Evolutionary conservation across 2,797 vertebrate genomes (phyloP), one percentile per base, ranked within the genome.

Genomic region (Manis javanica): DNA sequence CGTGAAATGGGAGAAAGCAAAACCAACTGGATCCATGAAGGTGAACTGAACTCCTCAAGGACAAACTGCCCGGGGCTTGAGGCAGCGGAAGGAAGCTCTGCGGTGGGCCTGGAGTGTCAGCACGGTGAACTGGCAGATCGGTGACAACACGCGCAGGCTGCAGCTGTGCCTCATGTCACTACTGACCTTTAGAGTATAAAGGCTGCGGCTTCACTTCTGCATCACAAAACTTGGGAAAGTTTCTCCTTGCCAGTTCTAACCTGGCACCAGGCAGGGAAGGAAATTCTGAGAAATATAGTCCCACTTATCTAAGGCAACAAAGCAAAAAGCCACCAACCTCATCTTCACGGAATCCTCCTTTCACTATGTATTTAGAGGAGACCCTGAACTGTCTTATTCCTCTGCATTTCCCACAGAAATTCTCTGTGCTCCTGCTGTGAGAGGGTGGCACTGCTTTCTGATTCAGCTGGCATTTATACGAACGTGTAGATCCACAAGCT

Each of bases 31-130:
- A 81, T 51, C 29, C 53, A 9, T 15, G 31, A 53, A 31, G 46
- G 79, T 77, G 81, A 59, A 42, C 2, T 37, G 14, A 49, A 31
- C 5, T n/a, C 61, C 12, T 31, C 7, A 69, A 37, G 59, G 63
- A 46, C n/a, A 82, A 37, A 29, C 10, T 57, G 29, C 11, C 5
- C n/a, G 19, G 46, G 21, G 69, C 18, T 75, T 14, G 31, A 37
- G 51, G 74, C 49, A 94, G 12, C 5, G 4, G 7, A 13, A 94
- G 26, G 26, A 75, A 86, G 11, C 15, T 72, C n/a, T 78, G 77
- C 19, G 51, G 3, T 19, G 3, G 5, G 26, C n/a, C 42, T n/a
- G 26, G 26, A 77, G n/a, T 39, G 18, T 8, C 37, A 0, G 0
- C 23, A n/a, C n/a, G 81, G 5, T 18, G 23, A 92, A 26, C 26